phyloP scores from a whole-genome alignment of 2,888 invertebrate genomes.

The Pseudococcus jackbeardsleyi region DNA sequence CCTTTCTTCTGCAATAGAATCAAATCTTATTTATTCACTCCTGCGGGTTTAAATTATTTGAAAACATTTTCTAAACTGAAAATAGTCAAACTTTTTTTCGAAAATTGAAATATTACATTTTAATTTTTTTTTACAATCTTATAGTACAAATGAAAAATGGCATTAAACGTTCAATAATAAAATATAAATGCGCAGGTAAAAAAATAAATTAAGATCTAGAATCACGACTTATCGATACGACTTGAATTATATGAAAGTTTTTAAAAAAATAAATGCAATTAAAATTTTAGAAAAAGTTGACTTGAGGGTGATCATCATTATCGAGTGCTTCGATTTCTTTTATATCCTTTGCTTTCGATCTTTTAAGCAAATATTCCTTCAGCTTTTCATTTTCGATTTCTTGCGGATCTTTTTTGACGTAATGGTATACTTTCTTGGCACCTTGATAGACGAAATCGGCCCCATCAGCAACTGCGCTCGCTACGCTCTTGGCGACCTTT shows the following conservation, averaged over 20 bases:
- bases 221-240: neutral
- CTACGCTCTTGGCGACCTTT: constrained; percentile 75
- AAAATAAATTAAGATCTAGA: neutral
- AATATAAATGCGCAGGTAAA: neutral
- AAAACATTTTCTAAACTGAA: neutral
- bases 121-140: neutral
- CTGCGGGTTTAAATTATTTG: neutral
- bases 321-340: neutral
- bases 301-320: neutral
- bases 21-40: neutral
- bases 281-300: neutral
- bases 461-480: constrained; percentile 79
- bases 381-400: constrained; percentile 67
- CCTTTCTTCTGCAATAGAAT: neutral
- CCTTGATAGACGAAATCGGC: constrained; percentile 80
- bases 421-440: constrained; percentile 80
- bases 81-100: neutral
- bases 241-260: constrained; percentile 10
- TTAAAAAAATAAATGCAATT: neutral
- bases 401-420: constrained; percentile 71
- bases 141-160: neutral
- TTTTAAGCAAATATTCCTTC: constrained; percentile 3
- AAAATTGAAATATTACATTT: neutral
- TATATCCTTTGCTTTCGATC: constrained; percentile 9
- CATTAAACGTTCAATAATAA: neutral